These are phyloP conservation scores for Steinernema scapterisci DNA, from an alignment of 2,888 invertebrate genomes.

Conservation along the genomic window DNA sequence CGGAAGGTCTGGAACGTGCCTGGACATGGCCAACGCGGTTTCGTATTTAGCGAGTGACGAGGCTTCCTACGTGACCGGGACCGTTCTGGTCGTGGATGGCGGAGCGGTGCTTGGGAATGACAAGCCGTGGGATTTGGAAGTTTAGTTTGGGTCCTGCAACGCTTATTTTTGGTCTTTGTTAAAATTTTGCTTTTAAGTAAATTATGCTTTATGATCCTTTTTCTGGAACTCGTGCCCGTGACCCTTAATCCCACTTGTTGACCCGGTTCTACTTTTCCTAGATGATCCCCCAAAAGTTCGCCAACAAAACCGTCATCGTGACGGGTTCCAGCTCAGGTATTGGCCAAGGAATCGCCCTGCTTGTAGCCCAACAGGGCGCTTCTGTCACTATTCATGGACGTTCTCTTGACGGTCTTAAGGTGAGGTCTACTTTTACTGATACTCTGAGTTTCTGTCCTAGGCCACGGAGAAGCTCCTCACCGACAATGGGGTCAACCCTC, in stretches of 20 bases:
- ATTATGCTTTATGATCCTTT: too few relatives aligned
- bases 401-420: not conserved
- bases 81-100: not conserved
- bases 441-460: not conserved
- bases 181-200: too few relatives aligned
- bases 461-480: not conserved
- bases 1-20: not conserved
- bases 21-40: not conserved
- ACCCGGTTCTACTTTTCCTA: not conserved
- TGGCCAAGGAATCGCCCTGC: conserved; percentile 2
- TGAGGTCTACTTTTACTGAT: not conserved
- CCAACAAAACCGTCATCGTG: conserved; percentile 6
- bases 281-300: conserved; percentile 1
- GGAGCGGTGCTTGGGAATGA: not conserved
- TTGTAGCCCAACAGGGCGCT: conserved; percentile 10
- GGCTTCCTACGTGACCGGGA: not conserved
- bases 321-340: conserved; percentile 16
- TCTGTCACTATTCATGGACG: not conserved
- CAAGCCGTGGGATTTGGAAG: too few relatives aligned
- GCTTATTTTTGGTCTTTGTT: too few relatives aligned
- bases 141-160: too few relatives aligned
- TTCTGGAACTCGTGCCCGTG: too few relatives aligned
- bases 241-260: too few relatives aligned
- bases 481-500: not conserved
- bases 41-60: not conserved